Percentiles rank a stretch among this genome's conserved stretches.
phyloP scores from a whole-genome alignment of 2,888 invertebrate species.

The Drosophila incognita region DNA sequence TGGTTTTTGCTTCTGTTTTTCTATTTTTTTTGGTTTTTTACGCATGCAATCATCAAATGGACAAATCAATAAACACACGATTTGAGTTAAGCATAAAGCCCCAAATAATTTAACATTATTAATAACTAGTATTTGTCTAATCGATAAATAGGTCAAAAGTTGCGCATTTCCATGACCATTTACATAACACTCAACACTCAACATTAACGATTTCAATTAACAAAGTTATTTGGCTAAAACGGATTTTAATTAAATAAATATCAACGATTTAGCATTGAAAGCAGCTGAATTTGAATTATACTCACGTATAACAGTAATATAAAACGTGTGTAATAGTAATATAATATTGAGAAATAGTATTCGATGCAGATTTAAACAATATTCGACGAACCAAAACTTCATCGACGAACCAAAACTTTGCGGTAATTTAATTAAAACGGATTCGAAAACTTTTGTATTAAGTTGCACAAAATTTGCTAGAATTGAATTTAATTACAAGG shows the following conservation, averaged over 20 bases:
- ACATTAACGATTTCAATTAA: constrained; percentile 7
- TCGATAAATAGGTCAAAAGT: constrained; percentile 32
- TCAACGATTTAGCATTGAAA: not conserved
- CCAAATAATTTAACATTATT: constrained; percentile 42
- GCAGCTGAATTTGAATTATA: not conserved
- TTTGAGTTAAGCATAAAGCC: not conserved
- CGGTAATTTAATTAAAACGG: not conserved
- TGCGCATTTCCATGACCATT: constrained; percentile 12
- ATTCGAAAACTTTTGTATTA: not conserved
- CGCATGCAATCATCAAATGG: constrained; percentile 34
- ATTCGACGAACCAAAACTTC: no score
- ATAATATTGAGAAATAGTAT: not conserved
- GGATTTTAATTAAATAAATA: not conserved
- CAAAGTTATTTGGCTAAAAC: not conserved
- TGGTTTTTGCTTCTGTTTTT: constrained; percentile 1
- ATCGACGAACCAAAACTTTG: not conserved
- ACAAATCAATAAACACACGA: constrained; percentile 47
- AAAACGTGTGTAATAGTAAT: not conserved
- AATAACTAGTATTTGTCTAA: constrained; percentile 43
- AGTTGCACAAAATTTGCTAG: not conserved
- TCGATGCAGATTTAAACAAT: not conserved
- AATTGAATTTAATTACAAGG: constrained; percentile 1
- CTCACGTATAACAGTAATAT: not conserved
- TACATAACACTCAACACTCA: constrained; percentile 18
- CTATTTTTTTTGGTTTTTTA: not conserved